These are phyloP conservation scores for Altica lythri DNA, from an alignment of 2,888 invertebrate species.

Conservation along the genomic window DNA sequence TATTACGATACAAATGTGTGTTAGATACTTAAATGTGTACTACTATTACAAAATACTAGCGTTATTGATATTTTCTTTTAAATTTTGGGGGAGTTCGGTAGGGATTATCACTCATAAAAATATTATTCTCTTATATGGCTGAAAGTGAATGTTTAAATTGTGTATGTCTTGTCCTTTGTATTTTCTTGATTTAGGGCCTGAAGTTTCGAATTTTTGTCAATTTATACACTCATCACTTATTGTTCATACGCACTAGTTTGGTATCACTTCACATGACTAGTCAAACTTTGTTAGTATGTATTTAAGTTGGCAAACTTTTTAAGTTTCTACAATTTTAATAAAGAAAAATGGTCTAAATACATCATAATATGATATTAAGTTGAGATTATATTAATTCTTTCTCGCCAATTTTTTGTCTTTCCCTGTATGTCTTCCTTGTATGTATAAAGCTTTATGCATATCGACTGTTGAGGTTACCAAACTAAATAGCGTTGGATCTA, in stretches of 20 bases:
- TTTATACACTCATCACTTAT: slow-evolving; percentile 30
- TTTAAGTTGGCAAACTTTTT: slow-evolving; percentile 5
- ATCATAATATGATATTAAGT: neutral
- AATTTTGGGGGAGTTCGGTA: slow-evolving; percentile 15
- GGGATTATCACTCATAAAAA: slow-evolving; percentile 25
- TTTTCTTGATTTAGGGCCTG: slow-evolving; percentile 38
- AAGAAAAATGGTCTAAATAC: too few species aligned
- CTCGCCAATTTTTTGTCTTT: slow-evolving; percentile 8
- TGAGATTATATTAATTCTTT: slow-evolving; percentile 1
- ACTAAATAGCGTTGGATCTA: slow-evolving; percentile 42
- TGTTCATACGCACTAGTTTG: slow-evolving; percentile 27
- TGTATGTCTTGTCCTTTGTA: slow-evolving; percentile 39
- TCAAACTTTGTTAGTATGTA: slow-evolving; percentile 2
- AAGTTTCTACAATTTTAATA: neutral
- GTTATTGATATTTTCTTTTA: too few species aligned
- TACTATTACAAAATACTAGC: too few species aligned
- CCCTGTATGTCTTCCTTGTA: slow-evolving; percentile 28
- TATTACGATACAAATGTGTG: too few species aligned
- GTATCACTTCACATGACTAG: slow-evolving; percentile 15
- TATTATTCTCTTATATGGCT: slow-evolving; percentile 40
- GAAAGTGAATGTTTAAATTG: slow-evolving; percentile 35
- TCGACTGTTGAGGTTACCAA: slow-evolving; percentile 26
- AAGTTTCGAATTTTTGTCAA: slow-evolving; percentile 22
- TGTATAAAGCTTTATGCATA: slow-evolving; percentile 24
- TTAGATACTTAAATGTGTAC: too few species aligned